Conservation (phyloP, 2,113 vertebrate species). For the Polypterus senegalus region DNA sequence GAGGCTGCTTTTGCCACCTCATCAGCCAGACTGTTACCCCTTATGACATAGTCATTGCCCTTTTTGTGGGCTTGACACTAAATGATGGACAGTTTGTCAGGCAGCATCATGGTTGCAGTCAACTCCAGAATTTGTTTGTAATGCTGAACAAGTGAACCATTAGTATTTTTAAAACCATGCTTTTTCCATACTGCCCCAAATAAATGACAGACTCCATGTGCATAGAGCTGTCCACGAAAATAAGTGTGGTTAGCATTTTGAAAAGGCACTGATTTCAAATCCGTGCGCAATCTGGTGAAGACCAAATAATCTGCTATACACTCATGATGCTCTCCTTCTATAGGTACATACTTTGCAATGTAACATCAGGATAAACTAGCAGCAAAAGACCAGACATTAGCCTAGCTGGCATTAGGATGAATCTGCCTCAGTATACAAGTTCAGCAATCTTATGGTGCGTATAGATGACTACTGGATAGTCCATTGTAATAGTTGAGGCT, state of each 20-base stretch:
- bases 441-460: too few relatives aligned
- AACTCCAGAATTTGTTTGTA: too few relatives aligned
- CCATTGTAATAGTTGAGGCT: too few relatives aligned
- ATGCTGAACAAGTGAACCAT: too few relatives aligned
- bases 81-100: neutral
- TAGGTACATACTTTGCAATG: too few relatives aligned
- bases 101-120: neutral
- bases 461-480: too few relatives aligned
- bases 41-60: constrained; percentile 3
- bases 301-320: neutral
- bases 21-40: neutral
- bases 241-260: neutral
- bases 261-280: neutral
- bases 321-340: too few relatives aligned
- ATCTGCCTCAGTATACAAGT: too few relatives aligned
- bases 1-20: neutral
- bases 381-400: too few relatives aligned
- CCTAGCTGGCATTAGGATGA: too few relatives aligned
- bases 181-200: neutral
- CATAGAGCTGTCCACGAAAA: constrained; percentile 12
- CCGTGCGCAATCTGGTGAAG: neutral
- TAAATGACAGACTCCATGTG: neutral
- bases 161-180: neutral
- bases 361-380: too few relatives aligned
- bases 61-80: neutral